These are phyloP conservation scores for Bombus pascuorum DNA, from an alignment of 1,140 invertebrate species.

Conservation along the genomic window DNA sequence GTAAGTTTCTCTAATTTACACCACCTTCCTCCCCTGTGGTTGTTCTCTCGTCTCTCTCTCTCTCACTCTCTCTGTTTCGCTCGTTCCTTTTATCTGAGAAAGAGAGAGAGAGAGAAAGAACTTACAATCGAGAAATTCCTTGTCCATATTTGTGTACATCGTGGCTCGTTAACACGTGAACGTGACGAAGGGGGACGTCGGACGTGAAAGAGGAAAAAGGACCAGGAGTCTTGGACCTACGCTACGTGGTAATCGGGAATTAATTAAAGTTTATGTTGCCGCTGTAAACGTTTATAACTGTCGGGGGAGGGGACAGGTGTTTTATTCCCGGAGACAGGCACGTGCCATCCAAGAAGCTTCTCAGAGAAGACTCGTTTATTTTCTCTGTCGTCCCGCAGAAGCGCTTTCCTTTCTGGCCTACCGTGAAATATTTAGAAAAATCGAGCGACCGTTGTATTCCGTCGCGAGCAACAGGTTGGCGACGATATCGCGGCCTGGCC, in stretches of 20 bases:
- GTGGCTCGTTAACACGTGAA: constrained; percentile 32
- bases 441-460: constrained; percentile 3
- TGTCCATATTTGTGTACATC: constrained; percentile 31
- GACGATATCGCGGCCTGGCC: constrained; percentile 25
- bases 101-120: not conserved
- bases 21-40: not conserved
- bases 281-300: constrained; percentile 79
- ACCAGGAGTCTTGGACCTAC: not conserved
- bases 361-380: constrained; percentile 57
- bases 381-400: too few species aligned
- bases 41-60: too few species aligned
- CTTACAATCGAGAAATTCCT: not conserved
- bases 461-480: constrained; percentile 60
- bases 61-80: not conserved
- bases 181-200: not conserved
- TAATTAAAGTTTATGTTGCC: constrained; percentile 80
- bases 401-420: not conserved
- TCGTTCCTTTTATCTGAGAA: not conserved
- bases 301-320: constrained; percentile 70
- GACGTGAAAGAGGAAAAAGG: not conserved
- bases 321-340: constrained; percentile 54
- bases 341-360: constrained; percentile 47
- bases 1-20: constrained; percentile 23
- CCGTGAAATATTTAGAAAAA: constrained; percentile 62
- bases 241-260: constrained; percentile 76